Evolutionary conservation across 1,140 invertebrate genomes (phyloP).

Genomic region (Bombus waltoni): DNA sequence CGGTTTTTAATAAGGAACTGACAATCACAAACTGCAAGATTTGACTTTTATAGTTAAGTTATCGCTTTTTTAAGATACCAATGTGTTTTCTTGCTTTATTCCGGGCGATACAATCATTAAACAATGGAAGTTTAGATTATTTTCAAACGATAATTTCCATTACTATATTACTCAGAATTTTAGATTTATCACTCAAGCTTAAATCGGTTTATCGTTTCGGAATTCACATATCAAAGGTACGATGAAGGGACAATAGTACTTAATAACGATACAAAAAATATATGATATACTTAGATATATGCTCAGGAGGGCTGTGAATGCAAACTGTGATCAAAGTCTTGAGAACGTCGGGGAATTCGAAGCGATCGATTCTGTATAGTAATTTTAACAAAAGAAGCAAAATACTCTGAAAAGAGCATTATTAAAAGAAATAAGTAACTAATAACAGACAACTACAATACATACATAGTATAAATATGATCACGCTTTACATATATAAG

Average conservation of each 20-base stretch:
- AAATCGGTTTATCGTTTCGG: too few relatives aligned
- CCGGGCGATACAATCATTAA: rapidly evolving
- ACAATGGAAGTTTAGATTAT: neutral
- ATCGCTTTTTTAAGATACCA: neutral
- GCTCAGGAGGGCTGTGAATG: rapidly evolving
- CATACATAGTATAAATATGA: too few relatives aligned
- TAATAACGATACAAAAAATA: too few relatives aligned
- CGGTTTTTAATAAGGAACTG: neutral
- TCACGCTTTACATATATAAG: too few relatives aligned
- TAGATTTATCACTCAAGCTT: too few relatives aligned
- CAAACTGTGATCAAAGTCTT: too few relatives aligned
- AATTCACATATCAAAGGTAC: too few relatives aligned
- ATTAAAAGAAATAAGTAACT: neutral
- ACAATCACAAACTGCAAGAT: neutral
- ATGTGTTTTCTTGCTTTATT: neutral
- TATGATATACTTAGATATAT: too few relatives aligned
- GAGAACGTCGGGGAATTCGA: neutral
- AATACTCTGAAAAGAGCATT: neutral
- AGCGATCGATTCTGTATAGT: neutral
- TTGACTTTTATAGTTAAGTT: constrained; percentile 50
- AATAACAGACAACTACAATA: neutral
- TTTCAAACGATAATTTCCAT: neutral
- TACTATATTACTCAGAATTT: too few relatives aligned
- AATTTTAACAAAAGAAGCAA: neutral
- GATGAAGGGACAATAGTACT: rapidly evolving